phyloP scores from a whole-genome alignment of 2,888 invertebrate genomes.

The Falcaria lacertinaria region DNA sequence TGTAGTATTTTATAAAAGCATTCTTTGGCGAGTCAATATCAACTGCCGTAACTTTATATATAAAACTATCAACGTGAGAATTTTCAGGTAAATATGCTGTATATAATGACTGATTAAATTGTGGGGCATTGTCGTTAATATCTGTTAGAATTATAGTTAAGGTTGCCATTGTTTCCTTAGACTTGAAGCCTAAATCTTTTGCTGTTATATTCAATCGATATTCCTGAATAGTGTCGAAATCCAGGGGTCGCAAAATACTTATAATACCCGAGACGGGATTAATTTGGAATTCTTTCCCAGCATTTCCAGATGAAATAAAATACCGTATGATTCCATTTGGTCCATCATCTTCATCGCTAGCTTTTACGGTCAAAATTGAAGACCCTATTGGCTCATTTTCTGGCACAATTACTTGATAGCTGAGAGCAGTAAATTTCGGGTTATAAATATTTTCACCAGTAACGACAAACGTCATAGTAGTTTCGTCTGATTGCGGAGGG shows the following conservation, averaged over 20 bases:
- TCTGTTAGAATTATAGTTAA: slow-evolving; percentile 93
- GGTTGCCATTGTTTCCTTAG: slow-evolving; percentile 87
- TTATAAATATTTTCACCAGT: slow-evolving; percentile 90
- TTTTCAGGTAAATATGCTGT: slow-evolving; percentile 92
- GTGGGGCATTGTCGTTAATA: slow-evolving; percentile 95
- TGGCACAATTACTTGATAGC: slow-evolving; percentile 93
- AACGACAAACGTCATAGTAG: slow-evolving; percentile 85
- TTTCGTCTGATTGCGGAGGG: slow-evolving; percentile 90
- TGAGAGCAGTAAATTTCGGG: slow-evolving; percentile 90
- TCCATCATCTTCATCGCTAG: slow-evolving; percentile 91
- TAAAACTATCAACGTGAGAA: slow-evolving; percentile 85
- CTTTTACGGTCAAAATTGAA: slow-evolving; percentile 90
- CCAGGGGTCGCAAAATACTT: slow-evolving; percentile 87
- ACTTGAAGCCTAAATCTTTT: slow-evolving; percentile 90
- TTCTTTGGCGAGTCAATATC: slow-evolving; percentile 94
- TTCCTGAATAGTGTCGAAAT: slow-evolving; percentile 91
- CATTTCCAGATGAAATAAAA: slow-evolving; percentile 90
- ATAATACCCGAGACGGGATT: slow-evolving; percentile 88
- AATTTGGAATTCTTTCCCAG: slow-evolving; percentile 88
- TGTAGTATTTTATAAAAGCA: slow-evolving; percentile 90
- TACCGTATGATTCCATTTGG: slow-evolving; percentile 94
- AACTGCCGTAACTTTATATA: slow-evolving; percentile 86
- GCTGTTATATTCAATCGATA: slow-evolving; percentile 94
- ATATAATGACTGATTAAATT: slow-evolving; percentile 88
- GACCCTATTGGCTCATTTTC: slow-evolving; percentile 94